Conservation (phyloP, 2,888 invertebrate species). For the Erebia epiphron region DNA sequence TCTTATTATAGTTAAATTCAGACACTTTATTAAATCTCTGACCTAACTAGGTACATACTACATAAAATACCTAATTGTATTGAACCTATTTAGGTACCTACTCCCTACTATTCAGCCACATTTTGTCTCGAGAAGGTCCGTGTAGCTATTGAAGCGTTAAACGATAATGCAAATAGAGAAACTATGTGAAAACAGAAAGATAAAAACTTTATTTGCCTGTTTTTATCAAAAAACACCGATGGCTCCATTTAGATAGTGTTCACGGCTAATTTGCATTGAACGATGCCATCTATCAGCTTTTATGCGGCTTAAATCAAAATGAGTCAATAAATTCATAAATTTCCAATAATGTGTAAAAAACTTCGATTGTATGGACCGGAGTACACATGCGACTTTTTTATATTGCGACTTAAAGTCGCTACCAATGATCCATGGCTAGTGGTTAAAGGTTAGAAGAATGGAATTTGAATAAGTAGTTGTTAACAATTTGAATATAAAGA, state of each 20-base stretch:
- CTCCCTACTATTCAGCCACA: background rate
- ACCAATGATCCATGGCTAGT: background rate
- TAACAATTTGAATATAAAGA: too few relatives aligned
- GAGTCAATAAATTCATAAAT: slow-evolving; percentile 11
- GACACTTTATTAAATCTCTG: too few relatives aligned
- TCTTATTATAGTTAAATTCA: too few relatives aligned
- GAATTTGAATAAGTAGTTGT: too few relatives aligned
- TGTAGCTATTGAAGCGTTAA: background rate
- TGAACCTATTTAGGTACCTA: background rate
- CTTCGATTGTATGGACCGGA: background rate
- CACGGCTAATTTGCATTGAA: slow-evolving; percentile 12
- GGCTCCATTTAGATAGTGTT: slow-evolving; percentile 14
- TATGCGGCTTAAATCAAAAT: slow-evolving; percentile 12
- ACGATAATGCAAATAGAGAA: slow-evolving; percentile 4
- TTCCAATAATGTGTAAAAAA: slow-evolving; percentile 9
- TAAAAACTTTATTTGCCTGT: slow-evolving; percentile 1
- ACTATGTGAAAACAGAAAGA: slow-evolving; percentile 1
- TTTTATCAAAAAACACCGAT: slow-evolving; percentile 13
- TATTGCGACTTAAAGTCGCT: background rate
- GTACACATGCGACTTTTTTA: background rate
- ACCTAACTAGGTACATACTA: too few relatives aligned
- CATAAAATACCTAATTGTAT: too few relatives aligned
- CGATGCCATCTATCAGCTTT: slow-evolving; percentile 4
- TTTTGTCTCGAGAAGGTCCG: background rate
- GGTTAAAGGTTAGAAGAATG: too few relatives aligned